Evolutionary conservation across 2,797 vertebrate genomes (phyloP).

Genomic region (Lepilemur septentrionalis): DNA sequence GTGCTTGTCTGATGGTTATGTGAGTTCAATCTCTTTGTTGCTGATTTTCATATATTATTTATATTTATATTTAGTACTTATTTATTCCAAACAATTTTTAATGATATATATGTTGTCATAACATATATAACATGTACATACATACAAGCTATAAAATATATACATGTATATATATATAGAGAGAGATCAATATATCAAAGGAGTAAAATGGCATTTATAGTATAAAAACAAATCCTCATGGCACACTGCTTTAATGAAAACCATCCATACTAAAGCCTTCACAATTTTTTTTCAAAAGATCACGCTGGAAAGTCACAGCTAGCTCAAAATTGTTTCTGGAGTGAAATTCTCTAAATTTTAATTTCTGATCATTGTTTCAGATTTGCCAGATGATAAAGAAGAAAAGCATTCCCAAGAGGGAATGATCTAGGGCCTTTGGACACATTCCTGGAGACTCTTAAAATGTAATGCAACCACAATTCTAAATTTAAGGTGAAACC

Average conservation of each 20-base stretch:
- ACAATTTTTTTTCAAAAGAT: neutral
- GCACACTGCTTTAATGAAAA: neutral
- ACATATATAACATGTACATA: neutral
- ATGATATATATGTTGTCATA: neutral
- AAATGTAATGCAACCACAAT: neutral
- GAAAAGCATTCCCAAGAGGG: neutral
- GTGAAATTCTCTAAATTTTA: conserved; percentile 24
- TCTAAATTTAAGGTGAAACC: neutral
- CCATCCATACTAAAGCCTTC: neutral
- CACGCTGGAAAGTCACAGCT: neutral
- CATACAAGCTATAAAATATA: neutral
- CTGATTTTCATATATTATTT: neutral
- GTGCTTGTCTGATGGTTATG: neutral
- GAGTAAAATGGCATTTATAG: neutral
- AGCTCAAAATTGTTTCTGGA: neutral
- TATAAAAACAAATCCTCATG: neutral
- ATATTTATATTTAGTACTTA: neutral
- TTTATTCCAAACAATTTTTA: neutral
- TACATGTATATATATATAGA: neutral
- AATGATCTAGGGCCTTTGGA: neutral
- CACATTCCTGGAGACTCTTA: neutral
- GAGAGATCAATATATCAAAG: neutral
- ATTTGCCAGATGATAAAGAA: neutral
- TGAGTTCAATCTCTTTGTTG: neutral
- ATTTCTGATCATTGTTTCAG: neutral